Evolutionary conservation across 1,140 invertebrate genomes (phyloP).

Genomic region (Lepidostoma basale): DNA sequence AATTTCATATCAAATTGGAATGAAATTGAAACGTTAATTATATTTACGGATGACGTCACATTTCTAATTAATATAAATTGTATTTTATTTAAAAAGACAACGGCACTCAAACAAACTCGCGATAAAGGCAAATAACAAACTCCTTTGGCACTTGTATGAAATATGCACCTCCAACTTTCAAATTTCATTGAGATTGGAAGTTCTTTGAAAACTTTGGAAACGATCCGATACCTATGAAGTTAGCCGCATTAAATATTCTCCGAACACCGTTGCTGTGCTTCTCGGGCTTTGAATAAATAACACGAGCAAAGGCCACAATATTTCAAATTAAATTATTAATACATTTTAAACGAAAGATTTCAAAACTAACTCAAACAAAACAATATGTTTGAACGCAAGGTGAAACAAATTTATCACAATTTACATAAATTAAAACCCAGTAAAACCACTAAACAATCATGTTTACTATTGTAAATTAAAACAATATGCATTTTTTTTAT

Average conservation of each 20-base stretch:
- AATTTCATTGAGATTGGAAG: background rate
- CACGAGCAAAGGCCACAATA: background rate
- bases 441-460: too few species aligned
- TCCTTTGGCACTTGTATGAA: background rate
- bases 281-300: background rate
- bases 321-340: background rate
- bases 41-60: too few species aligned
- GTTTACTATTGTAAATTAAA: too few species aligned
- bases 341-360: background rate
- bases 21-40: too few species aligned
- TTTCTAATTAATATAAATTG: too few species aligned
- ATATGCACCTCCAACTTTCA: background rate
- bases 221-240: constrained; percentile 1
- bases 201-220: background rate
- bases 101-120: background rate
- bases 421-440: too few species aligned
- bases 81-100: too few species aligned
- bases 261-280: background rate
- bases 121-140: background rate
- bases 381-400: background rate
- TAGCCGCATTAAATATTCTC: background rate
- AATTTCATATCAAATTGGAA: too few species aligned
- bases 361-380: background rate
- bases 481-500: too few species aligned
- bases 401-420: too few species aligned